These are phyloP conservation scores for Antheraea assamensis DNA, from an alignment of 2,888 invertebrate species.

Conservation along the genomic window DNA sequence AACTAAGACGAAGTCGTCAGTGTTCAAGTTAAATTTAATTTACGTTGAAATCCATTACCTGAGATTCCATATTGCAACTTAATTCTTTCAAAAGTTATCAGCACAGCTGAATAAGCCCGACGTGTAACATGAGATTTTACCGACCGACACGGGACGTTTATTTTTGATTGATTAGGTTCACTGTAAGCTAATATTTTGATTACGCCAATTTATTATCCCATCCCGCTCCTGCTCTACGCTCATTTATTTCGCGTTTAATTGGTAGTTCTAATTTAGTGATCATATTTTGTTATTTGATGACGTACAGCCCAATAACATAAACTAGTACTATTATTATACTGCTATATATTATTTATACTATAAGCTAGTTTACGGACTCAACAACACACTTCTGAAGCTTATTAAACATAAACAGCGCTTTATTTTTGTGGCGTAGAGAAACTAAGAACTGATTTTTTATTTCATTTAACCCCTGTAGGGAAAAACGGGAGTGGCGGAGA, in stretches of 20 bases:
- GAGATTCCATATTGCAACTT: not conserved
- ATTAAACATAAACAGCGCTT: too few relatives aligned
- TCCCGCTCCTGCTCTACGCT: slow-evolving; percentile 23
- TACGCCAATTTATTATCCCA: slow-evolving; percentile 23
- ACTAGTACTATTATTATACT: too few relatives aligned
- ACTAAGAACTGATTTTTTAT: too few relatives aligned
- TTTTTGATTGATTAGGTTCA: slow-evolving; percentile 45
- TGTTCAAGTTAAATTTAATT: too few relatives aligned
- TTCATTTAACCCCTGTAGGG: too few relatives aligned
- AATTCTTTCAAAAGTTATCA: slow-evolving; percentile 30
- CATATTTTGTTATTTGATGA: slow-evolving; percentile 23
- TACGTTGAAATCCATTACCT: too few relatives aligned
- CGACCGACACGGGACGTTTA: slow-evolving; percentile 41
- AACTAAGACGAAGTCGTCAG: too few relatives aligned
- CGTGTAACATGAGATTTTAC: slow-evolving; percentile 48
- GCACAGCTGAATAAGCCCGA: slow-evolving; percentile 46
- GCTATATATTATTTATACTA: too few relatives aligned
- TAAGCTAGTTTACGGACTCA: not conserved
- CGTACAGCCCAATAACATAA: not conserved
- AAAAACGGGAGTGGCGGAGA: too few relatives aligned
- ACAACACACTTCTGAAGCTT: too few relatives aligned
- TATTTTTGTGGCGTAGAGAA: too few relatives aligned
- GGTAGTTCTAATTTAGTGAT: slow-evolving; percentile 33
- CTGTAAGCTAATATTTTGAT: slow-evolving; percentile 41
- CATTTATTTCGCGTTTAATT: slow-evolving; percentile 24